Conservation (phyloP, 2,113 vertebrate species). For the Onychorhynchus coronatus region DNA sequence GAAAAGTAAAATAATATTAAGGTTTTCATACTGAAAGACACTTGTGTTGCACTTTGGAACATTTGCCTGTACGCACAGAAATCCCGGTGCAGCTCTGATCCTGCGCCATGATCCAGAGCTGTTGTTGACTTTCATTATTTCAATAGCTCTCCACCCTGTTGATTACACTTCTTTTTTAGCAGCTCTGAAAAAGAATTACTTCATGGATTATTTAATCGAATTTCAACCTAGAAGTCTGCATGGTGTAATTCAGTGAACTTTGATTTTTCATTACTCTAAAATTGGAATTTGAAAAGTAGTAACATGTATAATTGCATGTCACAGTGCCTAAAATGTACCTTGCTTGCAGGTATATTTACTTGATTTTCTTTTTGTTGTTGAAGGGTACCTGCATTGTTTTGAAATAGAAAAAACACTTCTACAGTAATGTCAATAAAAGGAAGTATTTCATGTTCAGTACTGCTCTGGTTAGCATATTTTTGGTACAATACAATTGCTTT, state of each 20-base stretch:
- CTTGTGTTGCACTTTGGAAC: not conserved
- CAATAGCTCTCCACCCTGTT: not conserved
- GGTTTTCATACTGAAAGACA: not conserved
- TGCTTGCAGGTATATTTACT: not conserved
- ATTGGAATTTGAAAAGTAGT: not conserved
- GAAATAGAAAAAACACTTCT: not conserved
- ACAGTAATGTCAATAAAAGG: not conserved
- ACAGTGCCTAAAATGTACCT: not conserved
- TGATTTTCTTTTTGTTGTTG: not conserved
- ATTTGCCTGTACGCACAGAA: not conserved
- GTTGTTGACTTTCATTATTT: not conserved
- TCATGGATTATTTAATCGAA: not conserved
- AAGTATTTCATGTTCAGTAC: not conserved
- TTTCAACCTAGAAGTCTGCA: not conserved
- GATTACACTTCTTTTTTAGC: not conserved
- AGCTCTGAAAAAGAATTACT: not conserved
- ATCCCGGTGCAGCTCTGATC: not conserved
- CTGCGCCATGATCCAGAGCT: not conserved
- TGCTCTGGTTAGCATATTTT: not conserved
- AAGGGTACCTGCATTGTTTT: not conserved
- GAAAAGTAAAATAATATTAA: not conserved
- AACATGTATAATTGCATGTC: not conserved
- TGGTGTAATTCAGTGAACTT: slow-evolving; percentile 33
- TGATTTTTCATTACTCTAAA: slow-evolving; percentile 15
- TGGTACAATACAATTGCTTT: not conserved